Conservation (phyloP, 2,888 invertebrate species). For the Stenichneumon culpator region DNA sequence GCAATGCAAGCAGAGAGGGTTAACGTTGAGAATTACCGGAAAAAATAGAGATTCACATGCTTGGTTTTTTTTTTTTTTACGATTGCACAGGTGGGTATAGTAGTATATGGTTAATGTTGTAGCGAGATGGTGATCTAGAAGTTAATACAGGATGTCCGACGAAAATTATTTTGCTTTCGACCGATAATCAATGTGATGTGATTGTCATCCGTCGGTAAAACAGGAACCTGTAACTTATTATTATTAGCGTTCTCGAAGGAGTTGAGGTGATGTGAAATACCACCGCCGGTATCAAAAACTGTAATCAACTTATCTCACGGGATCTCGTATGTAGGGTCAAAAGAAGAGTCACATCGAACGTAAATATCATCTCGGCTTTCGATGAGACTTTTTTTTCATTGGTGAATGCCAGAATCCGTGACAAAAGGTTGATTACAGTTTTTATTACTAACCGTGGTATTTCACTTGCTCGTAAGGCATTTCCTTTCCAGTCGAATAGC, state of each 20-base stretch:
- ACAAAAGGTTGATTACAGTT: too few relatives aligned
- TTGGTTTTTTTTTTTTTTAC: conserved; percentile 32
- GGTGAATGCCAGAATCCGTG: too few relatives aligned
- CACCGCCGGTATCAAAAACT: too few relatives aligned
- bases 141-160: neutral
- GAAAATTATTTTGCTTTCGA: neutral
- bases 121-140: conserved; percentile 5
- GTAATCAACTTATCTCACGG: too few relatives aligned
- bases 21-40: conserved; percentile 78
- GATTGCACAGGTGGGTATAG: conserved; percentile 19
- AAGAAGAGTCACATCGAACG: too few relatives aligned
- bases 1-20: conserved; percentile 83
- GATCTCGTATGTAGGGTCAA: too few relatives aligned
- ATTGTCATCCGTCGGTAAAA: neutral
- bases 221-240: neutral
- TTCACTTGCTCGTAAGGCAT: too few relatives aligned
- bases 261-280: too few relatives aligned
- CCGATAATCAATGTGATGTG: neutral
- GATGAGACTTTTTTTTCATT: too few relatives aligned
- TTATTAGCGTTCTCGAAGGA: neutral
- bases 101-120: conserved; percentile 34
- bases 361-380: too few relatives aligned
- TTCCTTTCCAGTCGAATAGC: neutral
- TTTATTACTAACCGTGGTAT: too few relatives aligned
- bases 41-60: conserved; percentile 68